Evolutionary conservation across 2,113 vertebrate genomes (phyloP).

Genomic region (Aphyosemion australe): DNA sequence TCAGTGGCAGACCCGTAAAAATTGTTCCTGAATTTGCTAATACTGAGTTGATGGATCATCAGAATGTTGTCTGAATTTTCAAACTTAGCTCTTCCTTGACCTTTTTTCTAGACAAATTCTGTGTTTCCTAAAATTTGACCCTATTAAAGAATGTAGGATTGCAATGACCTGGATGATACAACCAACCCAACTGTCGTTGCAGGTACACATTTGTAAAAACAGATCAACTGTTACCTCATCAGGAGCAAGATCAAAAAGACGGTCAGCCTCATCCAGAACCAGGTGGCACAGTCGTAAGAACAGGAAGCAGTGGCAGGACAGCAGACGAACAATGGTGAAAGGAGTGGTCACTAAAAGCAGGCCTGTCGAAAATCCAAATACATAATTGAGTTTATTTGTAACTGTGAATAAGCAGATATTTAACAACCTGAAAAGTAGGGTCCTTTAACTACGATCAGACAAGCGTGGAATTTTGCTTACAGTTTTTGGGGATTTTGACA

Average conservation of each 20-base stretch:
- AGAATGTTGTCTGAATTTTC: not conserved
- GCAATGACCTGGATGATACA: too few relatives aligned
- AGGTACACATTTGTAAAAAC: not conserved
- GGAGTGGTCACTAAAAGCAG: slow-evolving; percentile 88
- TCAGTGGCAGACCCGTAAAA: too few relatives aligned
- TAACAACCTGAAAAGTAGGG: too few relatives aligned
- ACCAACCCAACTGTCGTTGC: too few relatives aligned
- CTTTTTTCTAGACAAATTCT: too few relatives aligned
- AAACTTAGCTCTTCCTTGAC: too few relatives aligned
- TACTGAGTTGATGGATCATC: too few relatives aligned
- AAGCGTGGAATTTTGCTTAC: slow-evolving; percentile 74
- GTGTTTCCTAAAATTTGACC: too few relatives aligned
- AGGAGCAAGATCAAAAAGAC: slow-evolving; percentile 78
- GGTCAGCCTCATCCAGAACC: slow-evolving; percentile 84
- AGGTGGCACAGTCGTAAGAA: slow-evolving; percentile 87
- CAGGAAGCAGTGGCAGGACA: slow-evolving; percentile 76
- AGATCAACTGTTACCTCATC: slow-evolving; percentile 78
- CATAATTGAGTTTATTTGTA: not conserved
- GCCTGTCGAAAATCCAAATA: slow-evolving; percentile 66
- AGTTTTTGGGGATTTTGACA: slow-evolving; percentile 80
- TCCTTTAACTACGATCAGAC: not conserved
- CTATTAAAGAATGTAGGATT: too few relatives aligned
- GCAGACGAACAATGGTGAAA: slow-evolving; percentile 81
- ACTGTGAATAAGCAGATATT: not conserved
- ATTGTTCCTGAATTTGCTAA: too few relatives aligned